These are phyloP conservation scores for Spilogale gracilis DNA, from an alignment of 2,113 vertebrate species.

Conservation along the genomic window DNA sequence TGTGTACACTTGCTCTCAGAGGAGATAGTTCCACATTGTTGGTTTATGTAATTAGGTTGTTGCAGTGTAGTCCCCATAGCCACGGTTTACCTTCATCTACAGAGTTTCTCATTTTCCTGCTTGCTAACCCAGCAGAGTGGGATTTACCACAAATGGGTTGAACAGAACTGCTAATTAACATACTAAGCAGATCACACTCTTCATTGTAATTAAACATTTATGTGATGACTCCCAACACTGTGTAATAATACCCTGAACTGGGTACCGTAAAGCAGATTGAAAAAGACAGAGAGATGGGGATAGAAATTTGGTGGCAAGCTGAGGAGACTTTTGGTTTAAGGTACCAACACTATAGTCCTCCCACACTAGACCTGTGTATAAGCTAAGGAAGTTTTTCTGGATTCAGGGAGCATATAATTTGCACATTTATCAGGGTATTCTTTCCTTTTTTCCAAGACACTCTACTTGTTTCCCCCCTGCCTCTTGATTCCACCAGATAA, in stretches of 20 bases:
- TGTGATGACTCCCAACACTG: background rate
- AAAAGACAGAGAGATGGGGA: background rate
- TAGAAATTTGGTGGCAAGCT: conserved; percentile 12
- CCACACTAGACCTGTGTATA: background rate
- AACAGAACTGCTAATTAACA: conserved; percentile 52
- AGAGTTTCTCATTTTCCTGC: conserved; percentile 4
- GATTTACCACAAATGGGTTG: conserved; percentile 8
- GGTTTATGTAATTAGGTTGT: conserved; percentile 34
- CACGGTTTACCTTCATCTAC: conserved; percentile 30
- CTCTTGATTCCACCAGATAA: conserved; percentile 14
- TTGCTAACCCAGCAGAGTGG: conserved; percentile 19
- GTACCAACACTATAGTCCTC: background rate
- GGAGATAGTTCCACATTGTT: conserved; percentile 1
- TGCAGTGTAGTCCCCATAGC: background rate
- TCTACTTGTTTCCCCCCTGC: background rate
- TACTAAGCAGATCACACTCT: conserved; percentile 6
- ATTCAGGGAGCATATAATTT: background rate
- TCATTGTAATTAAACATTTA: conserved; percentile 58
- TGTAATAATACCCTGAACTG: background rate
- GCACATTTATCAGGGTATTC: background rate
- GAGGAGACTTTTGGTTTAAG: background rate
- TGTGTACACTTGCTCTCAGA: conserved; percentile 35
- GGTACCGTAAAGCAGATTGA: background rate
- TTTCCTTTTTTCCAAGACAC: background rate
- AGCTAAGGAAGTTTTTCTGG: background rate